Evolutionary conservation across 2,113 vertebrate species (phyloP), one percentile per base, ranked within the genome.

Genomic region (Erinaceus europaeus): DNA sequence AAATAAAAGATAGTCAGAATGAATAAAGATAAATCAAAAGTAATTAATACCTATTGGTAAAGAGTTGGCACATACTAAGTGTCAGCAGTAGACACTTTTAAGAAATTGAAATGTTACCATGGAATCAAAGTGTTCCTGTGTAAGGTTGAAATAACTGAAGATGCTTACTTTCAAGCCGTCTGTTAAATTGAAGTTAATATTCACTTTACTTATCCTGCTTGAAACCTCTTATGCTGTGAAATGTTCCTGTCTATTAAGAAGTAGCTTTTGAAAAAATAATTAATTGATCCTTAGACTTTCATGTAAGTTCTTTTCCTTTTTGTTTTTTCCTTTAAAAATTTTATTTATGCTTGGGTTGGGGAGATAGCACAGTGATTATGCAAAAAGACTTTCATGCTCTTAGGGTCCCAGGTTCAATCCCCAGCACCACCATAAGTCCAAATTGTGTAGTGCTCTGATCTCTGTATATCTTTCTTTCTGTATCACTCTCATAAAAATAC

Each of bases 141-240:
- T 71, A 75, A 69, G 36, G 42, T 50, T 92, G 74, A 90, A n/a
- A 50, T 72, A 84, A 84, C 79, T 84, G 81, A 87, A 91, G 88
- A 76, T 80, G 38, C 74, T 67, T 92, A 76, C 79, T 92, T 93
- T 89, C 48, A 76, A 79, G 74, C 55, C 15, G 15, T 55, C 76
- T 94, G 50, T 89, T 69, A 78, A 81, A 71, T 73, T 93, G 89
- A 80, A 83, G 81, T 87, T 94, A 78, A 91, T 71, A 77, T 46
- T 90, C 87, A 77, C 89, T 87, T 89, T 90, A 52, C 6, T 7
- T 73, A 71, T 84, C 57, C 57, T 94, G 38, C 72, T 87, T 88
- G 52, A 94, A 87, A 32, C 71, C 91, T 89, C 78, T 88, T 84
- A 53, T 18, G 36, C 71, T 71, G 9, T 92, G 57, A 76, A 73